Base-by-base conservation (phyloP, 2,113 vertebrate species). In the Merops nubicus region DNA sequence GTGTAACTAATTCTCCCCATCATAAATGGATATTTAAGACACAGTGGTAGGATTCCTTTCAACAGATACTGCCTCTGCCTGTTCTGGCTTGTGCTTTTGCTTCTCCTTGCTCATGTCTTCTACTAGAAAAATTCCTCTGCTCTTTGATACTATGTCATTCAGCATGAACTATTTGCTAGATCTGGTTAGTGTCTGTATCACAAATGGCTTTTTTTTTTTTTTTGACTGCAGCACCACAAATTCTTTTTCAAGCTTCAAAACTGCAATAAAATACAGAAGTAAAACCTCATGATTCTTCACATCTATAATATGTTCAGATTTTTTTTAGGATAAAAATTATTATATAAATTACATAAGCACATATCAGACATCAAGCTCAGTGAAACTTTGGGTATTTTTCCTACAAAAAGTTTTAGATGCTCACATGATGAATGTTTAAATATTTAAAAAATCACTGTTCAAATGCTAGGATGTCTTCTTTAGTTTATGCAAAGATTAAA, bases 1-100 rank as follows among this genome's bases (percentile, higher is more conserved):
- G 5, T 2, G 0, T 48, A 4, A 8, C n/a, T 22, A 25, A 5
- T 20, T 85, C 18, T 48, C 13, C 15, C 6, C 3, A 14, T 10
- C 12, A n/a, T 20, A 36, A 77, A 76, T 0, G 36, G 15, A 77
- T 12, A 43, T 3, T 26, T 59, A 54, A 11, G 13, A n/a, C 3
- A 5, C 13, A 31, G 16, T 29, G 25, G 21, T 26, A 40, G 4
- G 25, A 79, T 12, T 31, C 43, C 51, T 84, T 47, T 79, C 51
- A 25, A 4, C 16, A 51, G 10, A 15, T 1, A 64, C 7, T 26
- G 15, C 8, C 5, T 65, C 62, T 53, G 4, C 3, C 70, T 65
- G 34, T 26, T 15, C 29, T 64, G 5, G 2, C 59, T 33, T 4
- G 2, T 43, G 15, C 16, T 9, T 65, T 76, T 70, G 11, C 9